A percentile compares a stretch with the other conserved stretches of the same genome.
phyloP scores from a whole-genome alignment of 1,140 invertebrate genomes.

The Cherax destructor region DNA sequence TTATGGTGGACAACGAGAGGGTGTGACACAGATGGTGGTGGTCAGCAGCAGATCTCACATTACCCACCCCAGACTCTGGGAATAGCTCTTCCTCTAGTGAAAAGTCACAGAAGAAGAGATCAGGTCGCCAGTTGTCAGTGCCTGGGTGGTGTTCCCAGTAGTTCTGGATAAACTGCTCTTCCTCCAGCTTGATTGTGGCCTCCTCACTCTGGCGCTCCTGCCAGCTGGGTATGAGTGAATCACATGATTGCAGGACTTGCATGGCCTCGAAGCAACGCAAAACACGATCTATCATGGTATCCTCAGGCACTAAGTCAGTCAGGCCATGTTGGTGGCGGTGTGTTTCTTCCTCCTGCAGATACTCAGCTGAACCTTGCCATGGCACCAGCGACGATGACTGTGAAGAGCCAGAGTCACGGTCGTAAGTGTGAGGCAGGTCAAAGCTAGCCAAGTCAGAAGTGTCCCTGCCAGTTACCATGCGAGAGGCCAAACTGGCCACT shows the following conservation, averaged over 20 bases:
- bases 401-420: conserved; percentile 16
- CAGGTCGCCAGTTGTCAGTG: conserved; percentile 1
- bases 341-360: background rate
- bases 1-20: background rate
- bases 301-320: conserved; percentile 5
- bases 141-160: conserved; percentile 8
- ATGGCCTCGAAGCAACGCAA: conserved; percentile 33
- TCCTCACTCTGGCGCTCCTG: background rate
- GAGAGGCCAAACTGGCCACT: background rate
- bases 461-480: background rate
- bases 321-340: background rate
- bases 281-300: conserved; percentile 60
- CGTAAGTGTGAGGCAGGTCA: background rate
- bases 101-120: conserved; percentile 34
- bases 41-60: conserved; percentile 32
- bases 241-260: background rate
- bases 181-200: background rate
- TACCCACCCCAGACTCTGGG: conserved; percentile 10
- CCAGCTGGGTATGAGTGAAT: background rate
- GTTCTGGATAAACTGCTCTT: background rate
- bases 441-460: background rate
- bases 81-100: conserved; percentile 52
- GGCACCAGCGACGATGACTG: conserved; percentile 43
- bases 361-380: conserved; percentile 49
- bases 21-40: conserved; percentile 2